Percentiles rank a stretch among this genome's conserved stretches.
Conservation (phyloP, 2,797 vertebrate genomes). For the Dendrocincla fuliginosa region DNA sequence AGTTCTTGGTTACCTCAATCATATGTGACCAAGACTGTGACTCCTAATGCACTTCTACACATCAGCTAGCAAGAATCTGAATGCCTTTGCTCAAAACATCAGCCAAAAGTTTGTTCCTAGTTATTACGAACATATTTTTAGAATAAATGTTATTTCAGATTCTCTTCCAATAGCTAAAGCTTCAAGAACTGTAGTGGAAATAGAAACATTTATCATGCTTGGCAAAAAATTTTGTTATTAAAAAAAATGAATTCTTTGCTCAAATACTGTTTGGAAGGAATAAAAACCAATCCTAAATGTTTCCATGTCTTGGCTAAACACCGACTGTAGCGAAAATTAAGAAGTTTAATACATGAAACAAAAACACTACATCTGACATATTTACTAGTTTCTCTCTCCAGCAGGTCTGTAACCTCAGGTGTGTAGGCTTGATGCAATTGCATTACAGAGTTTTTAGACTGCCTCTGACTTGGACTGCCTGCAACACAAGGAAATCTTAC, state of each 20-base stretch:
- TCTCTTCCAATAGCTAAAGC: background rate
- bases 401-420: background rate
- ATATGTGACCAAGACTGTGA: background rate
- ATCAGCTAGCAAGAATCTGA: background rate
- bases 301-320: background rate
- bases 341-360: background rate
- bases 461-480: background rate
- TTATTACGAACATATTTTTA: slow-evolving; percentile 6
- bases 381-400: background rate
- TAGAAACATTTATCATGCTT: background rate
- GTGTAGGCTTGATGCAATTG: background rate
- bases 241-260: background rate
- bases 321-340: background rate
- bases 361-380: background rate
- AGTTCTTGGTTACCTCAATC: background rate
- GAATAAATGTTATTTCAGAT: background rate
- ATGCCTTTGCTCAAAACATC: background rate
- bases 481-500: background rate
- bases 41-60: background rate
- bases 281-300: background rate
- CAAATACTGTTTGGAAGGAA: background rate
- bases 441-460: background rate
- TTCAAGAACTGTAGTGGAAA: background rate
- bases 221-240: background rate
- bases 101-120: background rate